Evolutionary conservation across 2,113 vertebrate species (phyloP).

Genomic region (Acrocephalus arundinaceus): DNA sequence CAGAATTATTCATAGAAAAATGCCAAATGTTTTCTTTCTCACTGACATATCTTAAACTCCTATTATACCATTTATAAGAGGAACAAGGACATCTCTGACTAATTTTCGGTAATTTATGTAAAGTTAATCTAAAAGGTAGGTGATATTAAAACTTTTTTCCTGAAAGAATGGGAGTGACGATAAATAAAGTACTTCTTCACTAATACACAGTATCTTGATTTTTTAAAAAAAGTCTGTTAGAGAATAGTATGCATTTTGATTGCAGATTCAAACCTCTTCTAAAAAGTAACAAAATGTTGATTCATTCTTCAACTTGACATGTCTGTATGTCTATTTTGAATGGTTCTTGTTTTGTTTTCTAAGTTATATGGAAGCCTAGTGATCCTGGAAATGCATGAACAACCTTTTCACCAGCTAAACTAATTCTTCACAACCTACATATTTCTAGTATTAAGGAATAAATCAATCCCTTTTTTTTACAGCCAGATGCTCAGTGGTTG

Average conservation of each 20-base stretch:
- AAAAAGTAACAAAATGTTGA: neutral
- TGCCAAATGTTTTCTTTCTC: neutral
- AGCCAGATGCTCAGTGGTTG: neutral
- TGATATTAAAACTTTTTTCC: neutral
- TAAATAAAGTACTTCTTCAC: neutral
- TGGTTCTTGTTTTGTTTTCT: neutral
- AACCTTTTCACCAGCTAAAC: neutral
- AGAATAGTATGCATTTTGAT: neutral
- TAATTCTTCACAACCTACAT: neutral
- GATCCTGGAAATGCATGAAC: neutral
- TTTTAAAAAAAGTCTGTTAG: no score
- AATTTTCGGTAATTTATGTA: neutral
- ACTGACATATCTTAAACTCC: neutral
- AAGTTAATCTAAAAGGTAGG: neutral
- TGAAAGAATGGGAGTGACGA: neutral
- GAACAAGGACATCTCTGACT: neutral
- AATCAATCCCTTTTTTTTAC: neutral
- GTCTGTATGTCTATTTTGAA: neutral
- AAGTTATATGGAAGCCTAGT: neutral
- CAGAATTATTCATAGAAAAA: conserved; percentile 26
- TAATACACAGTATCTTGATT: neutral
- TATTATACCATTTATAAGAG: neutral
- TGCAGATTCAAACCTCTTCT: neutral
- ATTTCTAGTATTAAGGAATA: neutral
- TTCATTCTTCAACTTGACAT: neutral